Evolutionary conservation across 2,113 vertebrate species (phyloP).

Genomic region (Syngnathoides biaculeatus): DNA sequence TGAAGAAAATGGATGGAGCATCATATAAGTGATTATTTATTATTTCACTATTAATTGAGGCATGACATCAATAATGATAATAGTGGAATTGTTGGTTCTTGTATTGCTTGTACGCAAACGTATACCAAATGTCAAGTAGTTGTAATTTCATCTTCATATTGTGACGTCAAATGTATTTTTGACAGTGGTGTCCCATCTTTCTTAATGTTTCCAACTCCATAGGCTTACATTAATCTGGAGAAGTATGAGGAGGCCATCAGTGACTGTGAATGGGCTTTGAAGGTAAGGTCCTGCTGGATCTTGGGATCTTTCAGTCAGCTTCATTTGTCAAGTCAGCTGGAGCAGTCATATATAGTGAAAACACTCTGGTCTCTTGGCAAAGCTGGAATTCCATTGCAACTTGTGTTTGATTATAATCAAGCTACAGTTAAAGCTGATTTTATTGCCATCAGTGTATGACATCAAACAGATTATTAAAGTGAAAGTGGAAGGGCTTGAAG

Average conservation of each 20-base stretch:
- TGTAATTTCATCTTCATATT: slow-evolving; percentile 1
- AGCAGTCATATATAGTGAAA: slow-evolving; percentile 2
- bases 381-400: no score
- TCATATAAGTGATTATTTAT: neutral
- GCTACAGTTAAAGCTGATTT: neutral
- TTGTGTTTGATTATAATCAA: no score
- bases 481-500: neutral
- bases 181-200: neutral
- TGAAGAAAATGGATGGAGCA: no score
- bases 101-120: neutral
- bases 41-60: neutral
- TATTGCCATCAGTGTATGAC: neutral
- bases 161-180: neutral
- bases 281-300: slow-evolving; percentile 71
- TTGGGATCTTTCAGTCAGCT: slow-evolving; percentile 7
- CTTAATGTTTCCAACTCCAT: slow-evolving; percentile 11
- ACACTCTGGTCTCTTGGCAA: neutral
- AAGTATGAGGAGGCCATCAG: slow-evolving; percentile 79
- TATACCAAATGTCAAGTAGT: neutral
- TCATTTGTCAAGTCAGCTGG: slow-evolving; percentile 33
- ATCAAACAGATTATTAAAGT: neutral
- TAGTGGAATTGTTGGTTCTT: neutral
- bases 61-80: neutral
- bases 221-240: slow-evolving; percentile 85
- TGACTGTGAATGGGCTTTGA: slow-evolving; percentile 92